Evolutionary conservation across 2,113 vertebrate genomes (phyloP).

Genomic region (Oplegnathus fasciatus): DNA sequence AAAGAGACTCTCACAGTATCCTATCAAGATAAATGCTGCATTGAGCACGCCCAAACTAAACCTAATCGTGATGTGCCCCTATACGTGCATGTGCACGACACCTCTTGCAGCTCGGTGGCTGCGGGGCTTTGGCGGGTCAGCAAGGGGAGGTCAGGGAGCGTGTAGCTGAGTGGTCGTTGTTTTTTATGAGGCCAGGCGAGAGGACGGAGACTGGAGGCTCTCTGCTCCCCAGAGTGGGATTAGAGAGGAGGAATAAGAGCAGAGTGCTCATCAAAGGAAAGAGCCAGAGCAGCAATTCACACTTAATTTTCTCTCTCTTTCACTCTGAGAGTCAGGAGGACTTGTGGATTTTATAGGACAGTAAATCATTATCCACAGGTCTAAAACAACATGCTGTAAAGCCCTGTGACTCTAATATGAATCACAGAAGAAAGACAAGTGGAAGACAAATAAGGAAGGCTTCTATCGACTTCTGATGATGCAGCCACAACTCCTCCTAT

Average conservation of each 20-base stretch:
- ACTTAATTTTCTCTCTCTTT: conserved; percentile 67
- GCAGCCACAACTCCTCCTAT: neutral
- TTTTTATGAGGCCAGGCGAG: conserved; percentile 70
- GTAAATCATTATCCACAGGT: conserved; percentile 72
- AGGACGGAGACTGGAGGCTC: conserved; percentile 64
- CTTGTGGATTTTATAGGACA: conserved; percentile 71
- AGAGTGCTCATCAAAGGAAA: conserved; percentile 81
- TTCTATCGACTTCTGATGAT: conserved; percentile 5
- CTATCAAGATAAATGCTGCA: conserved; percentile 27
- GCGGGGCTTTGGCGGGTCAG: conserved; percentile 54
- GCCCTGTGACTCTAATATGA: conserved; percentile 12
- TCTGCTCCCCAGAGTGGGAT: conserved; percentile 74
- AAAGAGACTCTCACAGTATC: conserved; percentile 44
- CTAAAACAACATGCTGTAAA: conserved; percentile 68
- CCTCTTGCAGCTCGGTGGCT: conserved; percentile 40
- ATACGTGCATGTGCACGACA: neutral
- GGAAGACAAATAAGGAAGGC: neutral
- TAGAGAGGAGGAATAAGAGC: conserved; percentile 63
- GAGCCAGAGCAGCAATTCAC: conserved; percentile 70
- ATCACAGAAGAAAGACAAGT: conserved; percentile 21
- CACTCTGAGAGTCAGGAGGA: conserved; percentile 52
- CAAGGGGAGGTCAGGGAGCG: conserved; percentile 54
- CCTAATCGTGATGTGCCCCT: neutral
- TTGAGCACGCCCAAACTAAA: conserved; percentile 1
- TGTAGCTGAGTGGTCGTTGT: conserved; percentile 70